These are phyloP conservation scores for Terrapene triunguis DNA, from an alignment of 2,113 vertebrate genomes.

Conservation along the genomic window DNA sequence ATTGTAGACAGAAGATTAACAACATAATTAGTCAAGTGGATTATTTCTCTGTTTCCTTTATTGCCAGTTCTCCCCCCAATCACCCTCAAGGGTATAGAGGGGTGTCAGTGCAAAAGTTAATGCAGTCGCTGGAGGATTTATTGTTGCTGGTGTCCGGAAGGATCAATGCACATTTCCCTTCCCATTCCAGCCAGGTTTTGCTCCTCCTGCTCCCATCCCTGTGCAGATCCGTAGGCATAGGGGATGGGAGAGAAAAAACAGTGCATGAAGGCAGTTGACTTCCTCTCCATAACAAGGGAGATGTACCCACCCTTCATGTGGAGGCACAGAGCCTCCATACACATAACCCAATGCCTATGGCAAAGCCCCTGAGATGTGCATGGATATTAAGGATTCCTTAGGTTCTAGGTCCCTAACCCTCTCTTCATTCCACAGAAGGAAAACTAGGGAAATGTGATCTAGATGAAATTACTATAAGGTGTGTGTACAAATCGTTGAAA, in stretches of 20 bases:
- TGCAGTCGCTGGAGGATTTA: not conserved
- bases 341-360: accelerated
- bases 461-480: not conserved
- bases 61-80: not conserved
- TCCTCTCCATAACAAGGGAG: not conserved
- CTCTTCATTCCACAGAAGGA: accelerated
- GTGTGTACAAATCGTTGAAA: not conserved
- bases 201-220: not conserved
- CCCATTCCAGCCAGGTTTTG: not conserved
- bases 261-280: not conserved
- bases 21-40: not conserved
- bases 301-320: not conserved
- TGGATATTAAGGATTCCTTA: not conserved
- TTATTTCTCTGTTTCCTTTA: not conserved
- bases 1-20: not conserved
- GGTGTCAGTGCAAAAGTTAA: not conserved
- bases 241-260: not conserved
- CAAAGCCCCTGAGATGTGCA: not conserved
- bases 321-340: not conserved
- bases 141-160: not conserved
- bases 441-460: not conserved
- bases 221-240: accelerated
- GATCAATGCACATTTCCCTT: not conserved
- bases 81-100: not conserved
- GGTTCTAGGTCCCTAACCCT: not conserved